phyloP scores from a whole-genome alignment of 2,888 invertebrate genomes.

The Drosophila nr. medialis region DNA sequence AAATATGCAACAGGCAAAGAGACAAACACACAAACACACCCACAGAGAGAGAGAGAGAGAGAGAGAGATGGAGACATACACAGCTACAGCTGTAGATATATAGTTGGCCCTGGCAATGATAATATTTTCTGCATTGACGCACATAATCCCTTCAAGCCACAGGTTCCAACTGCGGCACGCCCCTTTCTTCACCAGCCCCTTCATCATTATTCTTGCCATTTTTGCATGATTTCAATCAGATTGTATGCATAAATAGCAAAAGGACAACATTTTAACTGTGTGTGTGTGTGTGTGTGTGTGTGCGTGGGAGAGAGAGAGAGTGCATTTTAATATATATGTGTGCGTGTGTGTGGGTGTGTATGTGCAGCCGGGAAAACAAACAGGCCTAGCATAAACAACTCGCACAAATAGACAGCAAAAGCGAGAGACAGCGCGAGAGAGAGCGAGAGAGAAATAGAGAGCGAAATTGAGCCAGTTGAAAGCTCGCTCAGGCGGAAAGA shows the following conservation, averaged over 20 bases:
- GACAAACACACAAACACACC: constrained; percentile 6
- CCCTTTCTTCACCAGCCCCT: neutral
- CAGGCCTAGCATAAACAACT: constrained; percentile 69
- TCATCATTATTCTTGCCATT: constrained; percentile 1
- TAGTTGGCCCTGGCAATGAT: constrained; percentile 50
- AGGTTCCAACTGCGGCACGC: constrained; percentile 26
- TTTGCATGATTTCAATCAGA: constrained; percentile 65
- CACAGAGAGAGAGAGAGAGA: neutral
- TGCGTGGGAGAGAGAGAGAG: constrained; percentile 14
- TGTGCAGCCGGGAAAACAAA: constrained; percentile 70
- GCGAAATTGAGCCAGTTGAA: constrained; percentile 1
- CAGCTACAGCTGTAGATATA: constrained; percentile 7
- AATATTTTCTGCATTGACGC: constrained; percentile 53
- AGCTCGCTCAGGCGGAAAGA: constrained; percentile 47
- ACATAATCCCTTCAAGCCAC: constrained; percentile 51
- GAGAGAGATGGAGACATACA: neutral
- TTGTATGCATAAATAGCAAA: constrained; percentile 62
- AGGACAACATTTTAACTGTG: constrained; percentile 27
- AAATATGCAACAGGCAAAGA: constrained; percentile 55
- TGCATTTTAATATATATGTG: constrained; percentile 2
- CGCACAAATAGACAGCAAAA: constrained; percentile 24
- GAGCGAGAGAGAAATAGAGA: neutral
- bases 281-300: constrained; percentile 14
- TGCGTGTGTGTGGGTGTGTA: constrained; percentile 21
- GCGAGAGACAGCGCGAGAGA: neutral